Conservation (phyloP, 2,888 invertebrate species). For the Zelleria hepariella region DNA sequence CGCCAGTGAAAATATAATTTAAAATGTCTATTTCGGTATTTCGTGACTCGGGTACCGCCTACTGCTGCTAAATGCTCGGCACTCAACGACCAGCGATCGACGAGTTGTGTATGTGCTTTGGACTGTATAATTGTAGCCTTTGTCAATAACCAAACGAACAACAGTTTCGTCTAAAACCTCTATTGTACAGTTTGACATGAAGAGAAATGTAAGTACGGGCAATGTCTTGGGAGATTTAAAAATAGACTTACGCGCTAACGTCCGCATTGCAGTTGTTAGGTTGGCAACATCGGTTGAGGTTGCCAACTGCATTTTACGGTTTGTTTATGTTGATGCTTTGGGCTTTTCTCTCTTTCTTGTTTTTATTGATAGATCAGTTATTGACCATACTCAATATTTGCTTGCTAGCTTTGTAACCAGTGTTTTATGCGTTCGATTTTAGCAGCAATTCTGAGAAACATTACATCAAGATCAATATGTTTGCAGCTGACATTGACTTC, state of each 20-base stretch:
- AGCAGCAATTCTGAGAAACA: not conserved
- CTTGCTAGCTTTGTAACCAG: too few species aligned
- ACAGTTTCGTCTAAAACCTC: not conserved
- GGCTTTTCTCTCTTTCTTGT: not conserved
- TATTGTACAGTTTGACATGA: slow-evolving; percentile 33
- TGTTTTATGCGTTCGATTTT: too few species aligned
- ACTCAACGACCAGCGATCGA: slow-evolving; percentile 43
- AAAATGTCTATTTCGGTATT: slow-evolving; percentile 66
- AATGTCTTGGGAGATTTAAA: slow-evolving; percentile 1
- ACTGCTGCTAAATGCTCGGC: slow-evolving; percentile 42
- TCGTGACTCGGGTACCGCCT: slow-evolving; percentile 46
- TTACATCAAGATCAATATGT: not conserved
- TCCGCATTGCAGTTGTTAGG: slow-evolving; percentile 9
- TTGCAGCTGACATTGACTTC: not conserved
- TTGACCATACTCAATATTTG: too few species aligned
- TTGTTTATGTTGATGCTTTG: slow-evolving; percentile 30
- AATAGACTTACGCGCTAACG: not conserved
- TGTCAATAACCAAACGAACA: not conserved
- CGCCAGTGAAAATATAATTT: slow-evolving; percentile 63
- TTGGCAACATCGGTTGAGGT: slow-evolving; percentile 31
- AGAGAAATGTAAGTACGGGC: slow-evolving; percentile 61
- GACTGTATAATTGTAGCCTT: not conserved
- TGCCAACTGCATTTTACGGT: slow-evolving; percentile 40
- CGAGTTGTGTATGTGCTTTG: slow-evolving; percentile 29
- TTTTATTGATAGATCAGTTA: too few species aligned